Evolutionary conservation across 2,888 invertebrate species (phyloP).

Genomic region (Harmothoe impar): DNA sequence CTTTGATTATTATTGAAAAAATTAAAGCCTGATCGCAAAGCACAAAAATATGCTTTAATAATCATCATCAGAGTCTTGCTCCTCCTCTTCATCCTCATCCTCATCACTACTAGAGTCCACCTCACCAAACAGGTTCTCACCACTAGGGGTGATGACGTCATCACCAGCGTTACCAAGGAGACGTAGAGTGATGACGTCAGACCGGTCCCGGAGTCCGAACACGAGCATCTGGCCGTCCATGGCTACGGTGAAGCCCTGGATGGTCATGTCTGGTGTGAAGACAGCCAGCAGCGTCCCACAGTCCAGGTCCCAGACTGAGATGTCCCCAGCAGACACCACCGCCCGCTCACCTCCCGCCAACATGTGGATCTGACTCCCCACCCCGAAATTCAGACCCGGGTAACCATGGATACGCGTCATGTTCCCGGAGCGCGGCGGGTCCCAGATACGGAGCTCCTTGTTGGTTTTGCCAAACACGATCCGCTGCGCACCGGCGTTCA

Average conservation of each 20-base stretch:
- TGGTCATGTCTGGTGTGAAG: constrained; percentile 80
- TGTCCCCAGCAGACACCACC: constrained; percentile 80
- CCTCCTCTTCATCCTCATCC: constrained; percentile 68
- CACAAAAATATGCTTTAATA: constrained; percentile 43
- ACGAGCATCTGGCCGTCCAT: constrained; percentile 77
- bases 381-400: constrained; percentile 74
- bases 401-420: constrained; percentile 77
- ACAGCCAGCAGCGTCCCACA: constrained; percentile 75
- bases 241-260: constrained; percentile 77
- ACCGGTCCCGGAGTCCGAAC: constrained; percentile 78
- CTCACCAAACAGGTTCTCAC: constrained; percentile 69
- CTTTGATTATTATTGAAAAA: too few relatives aligned
- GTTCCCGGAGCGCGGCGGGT: constrained; percentile 72
- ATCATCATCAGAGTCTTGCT: constrained; percentile 26
- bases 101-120: constrained; percentile 66
- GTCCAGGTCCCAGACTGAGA: constrained; percentile 82
- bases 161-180: constrained; percentile 51
- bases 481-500: constrained; percentile 77
- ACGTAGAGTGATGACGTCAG: constrained; percentile 73
- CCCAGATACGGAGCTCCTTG: constrained; percentile 80
- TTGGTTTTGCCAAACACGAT: constrained; percentile 80
- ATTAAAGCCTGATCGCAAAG: too few relatives aligned
- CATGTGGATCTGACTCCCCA: constrained; percentile 78
- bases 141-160: constrained; percentile 29
- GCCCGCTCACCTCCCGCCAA: constrained; percentile 75